These are phyloP conservation scores for Diplodus sargus DNA, from an alignment of 2,797 vertebrate species.

Conservation along the genomic window DNA sequence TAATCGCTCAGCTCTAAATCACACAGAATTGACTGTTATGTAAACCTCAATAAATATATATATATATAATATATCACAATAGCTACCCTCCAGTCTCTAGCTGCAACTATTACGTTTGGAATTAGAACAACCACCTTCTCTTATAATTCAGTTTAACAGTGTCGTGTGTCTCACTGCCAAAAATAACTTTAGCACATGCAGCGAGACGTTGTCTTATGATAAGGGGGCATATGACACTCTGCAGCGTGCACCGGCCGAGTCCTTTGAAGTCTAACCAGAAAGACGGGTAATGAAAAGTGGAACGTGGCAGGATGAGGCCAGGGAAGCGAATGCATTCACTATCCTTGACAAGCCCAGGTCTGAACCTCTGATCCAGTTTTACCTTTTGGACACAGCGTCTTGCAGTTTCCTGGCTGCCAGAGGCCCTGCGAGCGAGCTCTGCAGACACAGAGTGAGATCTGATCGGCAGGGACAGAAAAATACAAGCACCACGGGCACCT, in stretches of 20 bases:
- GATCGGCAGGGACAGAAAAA: conserved; percentile 72
- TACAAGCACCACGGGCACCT: conserved; percentile 57
- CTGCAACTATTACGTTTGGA: background rate
- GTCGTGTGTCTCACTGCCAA: conserved; percentile 17
- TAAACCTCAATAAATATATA: too few relatives aligned
- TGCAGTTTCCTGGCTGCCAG: conserved; percentile 45
- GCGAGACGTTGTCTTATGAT: conserved; percentile 39
- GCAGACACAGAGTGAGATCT: conserved; percentile 58
- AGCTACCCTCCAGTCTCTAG: background rate
- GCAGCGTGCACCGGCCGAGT: background rate
- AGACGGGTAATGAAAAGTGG: conserved; percentile 65
- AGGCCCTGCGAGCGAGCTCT: conserved; percentile 41
- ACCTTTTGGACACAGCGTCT: conserved; percentile 67
- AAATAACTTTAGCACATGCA: conserved; percentile 47
- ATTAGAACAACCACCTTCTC: background rate
- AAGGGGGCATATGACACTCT: conserved; percentile 48
- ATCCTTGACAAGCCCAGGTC: conserved; percentile 65
- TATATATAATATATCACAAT: background rate
- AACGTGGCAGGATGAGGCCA: conserved; percentile 67
- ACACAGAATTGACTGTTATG: too few relatives aligned
- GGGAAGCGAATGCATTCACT: conserved; percentile 67
- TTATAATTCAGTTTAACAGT: background rate
- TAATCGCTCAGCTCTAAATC: too few relatives aligned
- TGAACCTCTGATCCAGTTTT: conserved; percentile 71
- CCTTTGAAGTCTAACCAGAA: conserved; percentile 73